phyloP scores from a whole-genome alignment of 2,113 vertebrate genomes.

The Procavia capensis region DNA sequence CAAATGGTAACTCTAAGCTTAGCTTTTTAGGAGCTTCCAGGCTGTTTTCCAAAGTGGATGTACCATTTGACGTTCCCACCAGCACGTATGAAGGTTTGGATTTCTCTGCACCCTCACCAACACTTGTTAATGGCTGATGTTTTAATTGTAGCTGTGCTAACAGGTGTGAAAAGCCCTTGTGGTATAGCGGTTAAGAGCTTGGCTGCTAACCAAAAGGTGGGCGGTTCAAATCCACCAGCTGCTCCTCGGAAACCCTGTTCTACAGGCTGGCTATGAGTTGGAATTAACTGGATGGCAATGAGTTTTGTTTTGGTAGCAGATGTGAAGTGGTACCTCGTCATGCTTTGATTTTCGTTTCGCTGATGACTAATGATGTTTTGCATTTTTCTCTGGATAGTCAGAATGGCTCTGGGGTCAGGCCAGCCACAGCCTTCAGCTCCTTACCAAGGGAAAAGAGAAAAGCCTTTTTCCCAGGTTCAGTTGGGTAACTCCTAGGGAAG shows the following conservation, averaged over 20 bases:
- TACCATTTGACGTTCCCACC: not conserved
- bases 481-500: not conserved
- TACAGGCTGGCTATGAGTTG: too few relatives aligned
- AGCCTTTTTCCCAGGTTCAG: not conserved
- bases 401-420: not conserved
- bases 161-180: too few relatives aligned
- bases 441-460: not conserved
- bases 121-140: not conserved
- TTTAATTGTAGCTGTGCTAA: not conserved
- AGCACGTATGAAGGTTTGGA: rapidly evolving
- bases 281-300: too few relatives aligned
- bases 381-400: not conserved
- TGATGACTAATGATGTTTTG: not conserved
- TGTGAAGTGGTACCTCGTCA: not conserved
- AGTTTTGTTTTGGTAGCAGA: too few relatives aligned
- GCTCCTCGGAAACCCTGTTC: too few relatives aligned
- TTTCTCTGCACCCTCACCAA: rapidly evolving
- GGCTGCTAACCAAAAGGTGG: too few relatives aligned
- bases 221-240: too few relatives aligned
- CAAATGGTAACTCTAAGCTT: not conserved
- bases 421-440: not conserved
- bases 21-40: not conserved
- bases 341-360: not conserved
- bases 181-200: too few relatives aligned
- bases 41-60: not conserved